Conservation (phyloP, 2,797 vertebrate genomes). For the Pogonophryne albipinna region DNA sequence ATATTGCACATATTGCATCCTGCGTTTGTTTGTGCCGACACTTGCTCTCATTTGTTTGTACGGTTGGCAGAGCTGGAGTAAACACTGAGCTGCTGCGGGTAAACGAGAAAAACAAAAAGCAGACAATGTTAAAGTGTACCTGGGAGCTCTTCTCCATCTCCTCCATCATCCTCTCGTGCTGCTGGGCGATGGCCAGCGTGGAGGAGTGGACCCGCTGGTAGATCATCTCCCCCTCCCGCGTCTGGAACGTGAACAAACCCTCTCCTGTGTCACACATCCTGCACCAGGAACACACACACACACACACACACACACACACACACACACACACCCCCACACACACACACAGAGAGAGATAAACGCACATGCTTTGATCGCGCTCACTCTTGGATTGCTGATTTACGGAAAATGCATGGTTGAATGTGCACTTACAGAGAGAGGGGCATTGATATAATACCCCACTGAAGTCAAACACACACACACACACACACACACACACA, state of each 20-base stretch:
- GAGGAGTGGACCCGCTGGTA: conserved; percentile 99
- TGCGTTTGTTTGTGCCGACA: conserved; percentile 5
- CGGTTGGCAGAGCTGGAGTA: conserved; percentile 11
- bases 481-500: no score
- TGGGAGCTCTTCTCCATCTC: conserved; percentile 98
- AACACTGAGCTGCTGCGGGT: conserved; percentile 29
- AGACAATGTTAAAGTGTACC: conserved; percentile 79
- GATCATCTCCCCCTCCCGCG: conserved; percentile 98
- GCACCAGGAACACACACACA: conserved; percentile 76
- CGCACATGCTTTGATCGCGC: conserved; percentile 66
- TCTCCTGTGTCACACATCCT: conserved; percentile 99
- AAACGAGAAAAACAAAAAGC: conserved; percentile 28
- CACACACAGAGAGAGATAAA: conserved; percentile 66
- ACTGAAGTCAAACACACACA: conserved; percentile 44
- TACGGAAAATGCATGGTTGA: conserved; percentile 67
- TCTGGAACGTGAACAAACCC: conserved; percentile 99
- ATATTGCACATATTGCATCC: no score
- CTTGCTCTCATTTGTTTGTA: conserved; percentile 18
- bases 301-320: conserved; percentile 76
- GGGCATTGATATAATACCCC: conserved; percentile 29
- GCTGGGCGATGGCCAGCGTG: conserved; percentile 97
- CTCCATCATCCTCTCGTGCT: conserved; percentile 97
- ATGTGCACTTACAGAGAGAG: conserved; percentile 48
- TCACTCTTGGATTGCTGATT: conserved; percentile 65
- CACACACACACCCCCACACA: conserved; percentile 74